Conservation (phyloP, 2,113 vertebrate genomes). For the human (Homo sapiens) region DNA sequence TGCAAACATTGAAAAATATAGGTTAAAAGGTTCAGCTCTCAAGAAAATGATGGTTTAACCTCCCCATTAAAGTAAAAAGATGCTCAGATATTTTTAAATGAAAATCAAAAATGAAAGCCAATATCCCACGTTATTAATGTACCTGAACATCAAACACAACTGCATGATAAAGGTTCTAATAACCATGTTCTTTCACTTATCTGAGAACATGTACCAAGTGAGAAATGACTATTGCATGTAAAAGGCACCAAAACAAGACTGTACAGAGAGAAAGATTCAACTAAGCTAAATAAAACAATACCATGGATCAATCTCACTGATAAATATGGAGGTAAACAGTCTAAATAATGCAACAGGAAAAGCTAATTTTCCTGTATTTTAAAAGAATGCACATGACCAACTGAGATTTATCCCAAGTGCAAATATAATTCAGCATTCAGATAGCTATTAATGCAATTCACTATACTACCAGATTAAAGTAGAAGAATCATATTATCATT, state of each 20-base stretch:
- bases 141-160: not conserved
- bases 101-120: not conserved
- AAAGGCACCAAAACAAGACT: not conserved
- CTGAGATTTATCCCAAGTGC: not conserved
- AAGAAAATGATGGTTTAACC: not conserved
- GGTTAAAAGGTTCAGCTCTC: not conserved
- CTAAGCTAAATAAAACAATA: not conserved
- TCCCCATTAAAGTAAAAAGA: not conserved
- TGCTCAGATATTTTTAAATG: not conserved
- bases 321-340: not conserved
- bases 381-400: not conserved
- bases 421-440: not conserved
- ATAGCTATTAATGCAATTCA: not conserved
- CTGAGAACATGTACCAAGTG: too few species aligned
- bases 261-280: not conserved
- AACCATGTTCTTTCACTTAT: not conserved
- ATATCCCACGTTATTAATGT: not conserved
- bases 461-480: not conserved
- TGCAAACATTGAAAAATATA: not conserved
- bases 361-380: not conserved
- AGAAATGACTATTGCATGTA: not conserved
- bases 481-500: not conserved
- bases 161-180: too few species aligned
- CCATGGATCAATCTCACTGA: not conserved
- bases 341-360: not conserved